A percentile compares a stretch with the other conserved stretches of the same genome.
Evolutionary conservation across 2,113 vertebrate genomes (phyloP).

Genomic region (Gadus chalcogrammus): DNA sequence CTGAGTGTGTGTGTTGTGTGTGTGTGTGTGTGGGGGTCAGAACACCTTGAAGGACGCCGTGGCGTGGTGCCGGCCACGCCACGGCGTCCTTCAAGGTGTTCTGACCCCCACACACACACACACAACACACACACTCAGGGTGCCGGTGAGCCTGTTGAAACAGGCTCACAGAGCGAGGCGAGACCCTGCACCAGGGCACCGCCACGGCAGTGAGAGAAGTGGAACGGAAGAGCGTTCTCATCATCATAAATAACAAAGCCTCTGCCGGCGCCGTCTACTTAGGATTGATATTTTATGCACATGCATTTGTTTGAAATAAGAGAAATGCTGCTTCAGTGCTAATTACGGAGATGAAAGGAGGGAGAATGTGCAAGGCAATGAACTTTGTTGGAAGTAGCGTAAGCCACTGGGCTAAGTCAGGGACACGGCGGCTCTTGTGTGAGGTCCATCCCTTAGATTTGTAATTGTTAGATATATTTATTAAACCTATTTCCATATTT

Average conservation of each 20-base stretch:
- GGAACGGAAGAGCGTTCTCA: slow-evolving; percentile 61
- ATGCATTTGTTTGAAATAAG: slow-evolving; percentile 75
- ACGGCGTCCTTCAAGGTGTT: slow-evolving; percentile 41
- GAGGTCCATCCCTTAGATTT: slow-evolving; percentile 3
- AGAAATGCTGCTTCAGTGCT: slow-evolving; percentile 71
- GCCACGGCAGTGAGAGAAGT: slow-evolving; percentile 33
- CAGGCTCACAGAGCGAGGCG: slow-evolving; percentile 3
- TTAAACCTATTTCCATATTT: background rate
- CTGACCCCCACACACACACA: background rate
- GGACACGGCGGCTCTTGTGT: slow-evolving; percentile 47
- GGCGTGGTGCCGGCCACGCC: background rate
- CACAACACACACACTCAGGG: slow-evolving; percentile 5
- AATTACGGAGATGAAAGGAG: slow-evolving; percentile 75
- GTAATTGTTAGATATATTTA: background rate
- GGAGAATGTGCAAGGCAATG: slow-evolving; percentile 68
- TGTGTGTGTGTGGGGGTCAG: background rate
- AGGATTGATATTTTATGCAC: slow-evolving; percentile 73
- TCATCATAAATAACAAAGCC: slow-evolving; percentile 74
- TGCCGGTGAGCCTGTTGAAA: slow-evolving; percentile 17
- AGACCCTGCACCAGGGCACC: too few species aligned
- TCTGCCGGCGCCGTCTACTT: slow-evolving; percentile 57
- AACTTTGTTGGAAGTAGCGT: slow-evolving; percentile 62
- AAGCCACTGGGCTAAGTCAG: slow-evolving; percentile 53
- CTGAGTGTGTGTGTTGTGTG: slow-evolving; percentile 6
- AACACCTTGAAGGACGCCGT: slow-evolving; percentile 41